Evolutionary conservation across 2,113 vertebrate genomes (phyloP).

Genomic region (Plestiodon gilberti): DNA sequence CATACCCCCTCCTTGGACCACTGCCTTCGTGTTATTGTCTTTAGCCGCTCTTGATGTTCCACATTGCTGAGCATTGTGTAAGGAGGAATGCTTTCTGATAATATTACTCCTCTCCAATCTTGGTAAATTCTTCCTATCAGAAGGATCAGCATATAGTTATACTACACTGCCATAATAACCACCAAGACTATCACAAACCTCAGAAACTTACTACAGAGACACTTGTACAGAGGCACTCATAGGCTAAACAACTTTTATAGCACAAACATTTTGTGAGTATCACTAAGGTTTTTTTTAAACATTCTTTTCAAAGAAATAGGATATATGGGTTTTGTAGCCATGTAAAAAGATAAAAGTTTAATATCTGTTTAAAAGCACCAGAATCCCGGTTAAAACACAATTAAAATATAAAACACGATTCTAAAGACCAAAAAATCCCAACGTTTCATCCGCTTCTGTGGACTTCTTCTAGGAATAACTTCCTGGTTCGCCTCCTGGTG

Average conservation of each 20-base stretch:
- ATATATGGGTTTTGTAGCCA: too few species aligned
- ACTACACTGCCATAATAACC: constrained; percentile 39
- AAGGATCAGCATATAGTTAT: constrained; percentile 41
- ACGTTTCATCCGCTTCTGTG: too few species aligned
- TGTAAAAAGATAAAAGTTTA: too few species aligned
- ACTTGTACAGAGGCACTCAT: neutral
- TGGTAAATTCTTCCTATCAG: constrained; percentile 36
- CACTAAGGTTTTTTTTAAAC: neutral
- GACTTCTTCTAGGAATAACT: too few species aligned
- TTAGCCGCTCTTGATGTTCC: neutral
- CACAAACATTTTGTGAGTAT: neutral
- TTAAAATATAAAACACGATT: too few species aligned
- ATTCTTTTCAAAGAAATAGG: neutral
- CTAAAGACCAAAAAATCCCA: neutral
- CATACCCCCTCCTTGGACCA: neutral
- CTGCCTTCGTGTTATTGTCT: neutral
- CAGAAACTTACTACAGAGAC: neutral
- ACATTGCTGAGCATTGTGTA: constrained; percentile 12
- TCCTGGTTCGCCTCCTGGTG: too few species aligned
- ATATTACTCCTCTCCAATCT: constrained; percentile 52
- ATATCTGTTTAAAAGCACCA: neutral
- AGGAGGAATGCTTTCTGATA: constrained; percentile 11
- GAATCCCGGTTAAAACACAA: too few species aligned
- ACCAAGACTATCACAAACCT: neutral
- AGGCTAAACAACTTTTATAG: neutral